These are phyloP conservation scores for Platorchestia sp. DNA, from an alignment of 1,140 invertebrate species.

Conservation along the genomic window DNA sequence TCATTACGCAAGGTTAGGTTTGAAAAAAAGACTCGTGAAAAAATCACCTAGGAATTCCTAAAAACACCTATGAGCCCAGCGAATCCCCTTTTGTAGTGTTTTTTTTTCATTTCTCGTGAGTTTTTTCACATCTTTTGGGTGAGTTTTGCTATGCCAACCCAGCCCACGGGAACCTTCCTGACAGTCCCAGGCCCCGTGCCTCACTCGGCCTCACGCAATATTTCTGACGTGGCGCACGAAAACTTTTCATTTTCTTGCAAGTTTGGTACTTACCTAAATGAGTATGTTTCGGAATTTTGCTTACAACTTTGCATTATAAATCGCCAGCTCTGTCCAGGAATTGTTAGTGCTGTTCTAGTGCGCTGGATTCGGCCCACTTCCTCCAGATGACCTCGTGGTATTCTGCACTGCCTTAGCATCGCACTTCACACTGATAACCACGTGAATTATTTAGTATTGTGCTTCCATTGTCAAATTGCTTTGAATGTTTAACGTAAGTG, in stretches of 20 bases:
- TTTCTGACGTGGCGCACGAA: not conserved
- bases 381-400: not conserved
- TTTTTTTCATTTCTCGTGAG: too few species aligned
- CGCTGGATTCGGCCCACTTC: not conserved
- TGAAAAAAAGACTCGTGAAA: too few species aligned
- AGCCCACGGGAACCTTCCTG: too few species aligned
- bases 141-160: too few species aligned
- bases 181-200: too few species aligned
- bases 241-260: conserved; percentile 20
- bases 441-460: not conserved
- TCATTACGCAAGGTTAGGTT: too few species aligned
- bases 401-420: not conserved
- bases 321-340: not conserved
- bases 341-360: not conserved
- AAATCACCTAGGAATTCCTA: too few species aligned
- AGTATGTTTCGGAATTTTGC: conserved; percentile 1
- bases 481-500: not conserved
- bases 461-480: not conserved
- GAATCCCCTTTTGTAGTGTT: too few species aligned
- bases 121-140: too few species aligned
- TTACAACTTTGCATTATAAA: conserved; percentile 33
- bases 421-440: not conserved
- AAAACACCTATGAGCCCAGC: too few species aligned
- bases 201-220: not conserved
- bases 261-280: not conserved